Conservation (phyloP, 2,797 vertebrate genomes). For the Chromis chromis region DNA sequence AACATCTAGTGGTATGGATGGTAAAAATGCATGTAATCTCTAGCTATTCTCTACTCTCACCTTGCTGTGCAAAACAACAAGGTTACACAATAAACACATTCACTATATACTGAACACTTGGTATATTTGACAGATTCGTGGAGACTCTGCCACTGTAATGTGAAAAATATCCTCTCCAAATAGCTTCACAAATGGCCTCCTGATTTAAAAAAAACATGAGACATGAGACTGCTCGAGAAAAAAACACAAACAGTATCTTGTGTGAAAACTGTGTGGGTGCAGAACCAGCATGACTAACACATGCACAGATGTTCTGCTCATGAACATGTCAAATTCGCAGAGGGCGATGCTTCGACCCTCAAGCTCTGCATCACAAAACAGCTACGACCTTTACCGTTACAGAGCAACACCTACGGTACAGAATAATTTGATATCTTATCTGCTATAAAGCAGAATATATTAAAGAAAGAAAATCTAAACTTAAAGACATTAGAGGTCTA, state of each 20-base stretch:
- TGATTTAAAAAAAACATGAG: constrained; percentile 15
- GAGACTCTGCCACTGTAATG: constrained; percentile 3
- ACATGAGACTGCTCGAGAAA: constrained; percentile 15
- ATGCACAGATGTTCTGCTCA: constrained; percentile 73
- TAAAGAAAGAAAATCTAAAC: constrained; percentile 8
- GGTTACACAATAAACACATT: constrained; percentile 2
- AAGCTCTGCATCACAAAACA: constrained; percentile 55
- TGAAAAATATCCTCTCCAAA: constrained; percentile 6
- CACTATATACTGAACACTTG: not conserved
- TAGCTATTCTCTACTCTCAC: not conserved
- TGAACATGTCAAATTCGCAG: constrained; percentile 58
- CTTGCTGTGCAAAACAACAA: constrained; percentile 10
- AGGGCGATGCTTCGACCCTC: constrained; percentile 68
- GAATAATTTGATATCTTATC: constrained; percentile 12
- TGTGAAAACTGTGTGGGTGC: constrained; percentile 69
- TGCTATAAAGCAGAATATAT: not conserved
- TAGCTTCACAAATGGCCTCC: constrained; percentile 3
- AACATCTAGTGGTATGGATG: constrained; percentile 3
- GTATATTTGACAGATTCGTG: constrained; percentile 9
- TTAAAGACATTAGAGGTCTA: not conserved
- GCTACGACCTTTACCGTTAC: constrained; percentile 24
- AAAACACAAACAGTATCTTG: constrained; percentile 56
- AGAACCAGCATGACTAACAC: constrained; percentile 73
- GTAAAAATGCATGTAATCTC: constrained; percentile 22
- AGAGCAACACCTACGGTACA: constrained; percentile 21